Conservation (phyloP, 64 coral and sea anemone genomes). For the Exaiptasia diaphana region DNA sequence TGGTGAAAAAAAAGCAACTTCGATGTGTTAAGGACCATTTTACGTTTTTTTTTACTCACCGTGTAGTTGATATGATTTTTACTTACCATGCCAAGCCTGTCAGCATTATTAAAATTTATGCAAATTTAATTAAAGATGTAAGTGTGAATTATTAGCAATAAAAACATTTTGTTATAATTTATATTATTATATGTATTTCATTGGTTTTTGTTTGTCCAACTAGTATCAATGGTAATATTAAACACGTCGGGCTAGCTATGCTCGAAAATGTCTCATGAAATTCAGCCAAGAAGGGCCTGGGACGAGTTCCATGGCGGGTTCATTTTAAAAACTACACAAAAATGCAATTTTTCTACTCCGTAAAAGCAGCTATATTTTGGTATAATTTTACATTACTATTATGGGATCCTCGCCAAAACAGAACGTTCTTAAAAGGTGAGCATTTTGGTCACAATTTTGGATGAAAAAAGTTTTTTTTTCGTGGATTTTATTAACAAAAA, state of each 20-base stretch:
- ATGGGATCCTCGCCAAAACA: neutral
- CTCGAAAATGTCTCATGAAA: neutral
- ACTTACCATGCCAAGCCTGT: too few species aligned
- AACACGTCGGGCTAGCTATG: constrained; percentile 14
- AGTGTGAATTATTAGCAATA: too few species aligned
- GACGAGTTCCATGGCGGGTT: neutral
- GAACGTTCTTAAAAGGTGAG: neutral
- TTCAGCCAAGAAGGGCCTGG: neutral
- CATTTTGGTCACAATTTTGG: neutral
- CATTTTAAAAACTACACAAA: neutral
- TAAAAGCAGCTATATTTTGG: neutral
- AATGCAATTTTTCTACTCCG: neutral
- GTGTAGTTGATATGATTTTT: too few species aligned
- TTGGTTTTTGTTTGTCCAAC: too few species aligned
- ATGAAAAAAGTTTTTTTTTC: neutral
- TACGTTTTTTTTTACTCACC: too few species aligned
- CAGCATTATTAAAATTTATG: too few species aligned
- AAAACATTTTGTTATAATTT: too few species aligned
- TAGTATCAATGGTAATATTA: too few species aligned
- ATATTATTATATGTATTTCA: too few species aligned
- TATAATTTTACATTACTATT: neutral
- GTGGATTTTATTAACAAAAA: neutral
- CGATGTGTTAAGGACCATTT: too few species aligned
- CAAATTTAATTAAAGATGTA: too few species aligned
- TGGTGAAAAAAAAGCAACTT: too few species aligned